phyloP scores from a whole-genome alignment of 1,140 invertebrate genomes.

The Drosophila equinoxialis region DNA sequence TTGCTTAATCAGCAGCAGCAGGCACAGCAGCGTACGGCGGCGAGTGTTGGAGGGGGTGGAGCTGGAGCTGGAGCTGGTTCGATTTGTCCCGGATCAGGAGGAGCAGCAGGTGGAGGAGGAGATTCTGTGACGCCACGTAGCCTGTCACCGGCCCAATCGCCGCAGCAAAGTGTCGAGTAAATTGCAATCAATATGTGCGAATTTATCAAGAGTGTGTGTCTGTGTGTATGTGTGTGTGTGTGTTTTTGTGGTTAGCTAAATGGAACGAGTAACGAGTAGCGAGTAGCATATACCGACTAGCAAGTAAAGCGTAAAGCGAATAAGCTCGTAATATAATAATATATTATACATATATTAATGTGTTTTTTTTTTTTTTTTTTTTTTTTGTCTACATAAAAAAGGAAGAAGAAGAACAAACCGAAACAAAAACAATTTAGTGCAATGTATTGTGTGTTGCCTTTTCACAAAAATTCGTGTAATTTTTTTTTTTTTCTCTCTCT shows the following conservation, averaged over 20 bases:
- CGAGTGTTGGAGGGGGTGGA: slow-evolving; percentile 7
- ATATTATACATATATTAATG: slow-evolving; percentile 13
- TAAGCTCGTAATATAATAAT: background rate
- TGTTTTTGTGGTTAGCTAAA: slow-evolving; percentile 66
- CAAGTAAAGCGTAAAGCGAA: slow-evolving; percentile 1
- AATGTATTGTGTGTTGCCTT: slow-evolving; percentile 67
- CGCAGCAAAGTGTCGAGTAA: slow-evolving; percentile 65
- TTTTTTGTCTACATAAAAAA: background rate
- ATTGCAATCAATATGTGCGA: slow-evolving; percentile 74
- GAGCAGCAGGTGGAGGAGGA: slow-evolving; percentile 18
- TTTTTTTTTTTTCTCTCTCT: slow-evolving; percentile 55
- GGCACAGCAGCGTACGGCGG: slow-evolving; percentile 39
- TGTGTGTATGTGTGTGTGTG: slow-evolving; percentile 19
- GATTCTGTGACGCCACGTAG: slow-evolving; percentile 59
- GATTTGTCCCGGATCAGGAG: background rate
- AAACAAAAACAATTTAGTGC: slow-evolving; percentile 46
- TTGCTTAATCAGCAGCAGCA: slow-evolving; percentile 66
- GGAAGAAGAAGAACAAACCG: slow-evolving; percentile 12
- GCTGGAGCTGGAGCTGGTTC: slow-evolving; percentile 22
- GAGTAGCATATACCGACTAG: slow-evolving; percentile 10
- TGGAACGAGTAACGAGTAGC: slow-evolving; percentile 14
- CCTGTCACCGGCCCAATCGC: slow-evolving; percentile 66
- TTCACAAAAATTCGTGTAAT: slow-evolving; percentile 24
- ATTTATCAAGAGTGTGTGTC: slow-evolving; percentile 58
- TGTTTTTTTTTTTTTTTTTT: slow-evolving; percentile 25